A percentile compares a stretch with the other conserved stretches of the same genome.
These are phyloP conservation scores for Hirudinaria manillensis DNA, from an alignment of 2,888 invertebrate species.

Conservation along the genomic window DNA sequence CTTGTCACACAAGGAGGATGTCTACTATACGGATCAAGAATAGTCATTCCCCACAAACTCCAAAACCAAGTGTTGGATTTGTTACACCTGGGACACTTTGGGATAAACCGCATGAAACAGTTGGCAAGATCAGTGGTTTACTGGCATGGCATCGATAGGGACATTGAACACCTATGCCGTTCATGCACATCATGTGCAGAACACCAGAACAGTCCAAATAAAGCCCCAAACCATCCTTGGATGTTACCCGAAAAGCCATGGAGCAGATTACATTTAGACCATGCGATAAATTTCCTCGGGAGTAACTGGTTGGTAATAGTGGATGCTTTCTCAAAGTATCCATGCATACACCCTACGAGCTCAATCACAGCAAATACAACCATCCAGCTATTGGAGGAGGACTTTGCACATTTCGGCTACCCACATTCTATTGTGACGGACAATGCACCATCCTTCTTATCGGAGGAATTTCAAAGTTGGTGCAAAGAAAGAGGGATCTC, in stretches of 20 bases:
- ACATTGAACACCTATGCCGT: neutral
- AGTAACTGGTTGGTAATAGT: conserved; percentile 1
- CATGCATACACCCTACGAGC: neutral
- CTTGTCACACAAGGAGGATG: neutral
- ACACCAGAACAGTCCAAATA: too few species aligned
- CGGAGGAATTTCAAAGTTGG: too few species aligned
- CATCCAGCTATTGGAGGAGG: too few species aligned
- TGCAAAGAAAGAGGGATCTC: too few species aligned
- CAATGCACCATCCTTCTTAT: too few species aligned
- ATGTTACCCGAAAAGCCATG: conserved; percentile 8
- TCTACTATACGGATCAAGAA: conserved; percentile 1
- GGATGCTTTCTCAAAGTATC: conserved; percentile 9
- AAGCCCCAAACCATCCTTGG: too few species aligned
- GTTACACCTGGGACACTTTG: neutral
- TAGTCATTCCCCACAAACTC: neutral
- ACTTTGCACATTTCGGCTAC: too few species aligned
- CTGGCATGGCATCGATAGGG: too few species aligned
- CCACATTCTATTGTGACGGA: too few species aligned
- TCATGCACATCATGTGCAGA: neutral
- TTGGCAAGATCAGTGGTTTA: neutral
- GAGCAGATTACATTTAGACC: neutral
- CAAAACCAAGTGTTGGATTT: neutral
- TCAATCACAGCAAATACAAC: neutral
- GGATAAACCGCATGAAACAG: conserved; percentile 5
- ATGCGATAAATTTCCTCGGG: neutral